phyloP scores from a whole-genome alignment of 2,888 invertebrate species.

The Cryptophagus acutangulus region DNA sequence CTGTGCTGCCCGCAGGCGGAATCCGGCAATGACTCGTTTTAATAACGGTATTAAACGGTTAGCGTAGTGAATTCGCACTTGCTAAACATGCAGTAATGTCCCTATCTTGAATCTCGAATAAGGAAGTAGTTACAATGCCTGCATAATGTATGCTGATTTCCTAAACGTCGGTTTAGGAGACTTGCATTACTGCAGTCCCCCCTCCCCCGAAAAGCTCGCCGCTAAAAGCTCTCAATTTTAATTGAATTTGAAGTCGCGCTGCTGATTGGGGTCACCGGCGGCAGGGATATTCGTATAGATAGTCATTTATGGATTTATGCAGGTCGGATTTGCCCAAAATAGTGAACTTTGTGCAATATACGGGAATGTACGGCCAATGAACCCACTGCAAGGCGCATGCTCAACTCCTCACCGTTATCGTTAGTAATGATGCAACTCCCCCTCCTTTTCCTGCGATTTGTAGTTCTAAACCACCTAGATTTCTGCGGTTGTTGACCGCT shows the following conservation, averaged over 20 bases:
- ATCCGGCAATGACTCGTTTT: conserved; percentile 4
- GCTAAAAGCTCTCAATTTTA: too few relatives aligned
- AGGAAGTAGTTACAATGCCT: too few relatives aligned
- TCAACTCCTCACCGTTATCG: conserved; percentile 30
- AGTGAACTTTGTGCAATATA: conserved; percentile 31
- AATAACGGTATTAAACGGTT: conserved; percentile 5
- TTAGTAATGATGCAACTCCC: conserved; percentile 28
- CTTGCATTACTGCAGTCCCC: too few relatives aligned
- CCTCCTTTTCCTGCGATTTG: conserved; percentile 20
- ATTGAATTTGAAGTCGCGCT: not conserved
- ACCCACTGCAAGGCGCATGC: conserved; percentile 18
- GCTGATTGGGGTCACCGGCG: not conserved
- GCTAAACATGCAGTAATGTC: too few relatives aligned
- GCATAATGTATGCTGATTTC: too few relatives aligned
- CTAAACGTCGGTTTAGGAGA: too few relatives aligned
- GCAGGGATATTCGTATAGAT: not conserved
- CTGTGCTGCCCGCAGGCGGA: conserved; percentile 10
- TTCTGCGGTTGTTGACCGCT: conserved; percentile 30
- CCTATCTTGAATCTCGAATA: conserved; percentile 2
- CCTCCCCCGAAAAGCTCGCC: too few relatives aligned
- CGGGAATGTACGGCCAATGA: conserved; percentile 10
- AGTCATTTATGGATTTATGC: conserved; percentile 14
- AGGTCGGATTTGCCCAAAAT: conserved; percentile 30
- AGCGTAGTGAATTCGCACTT: conserved; percentile 5
- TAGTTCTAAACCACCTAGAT: conserved; percentile 31